A percentile compares a stretch with the other conserved stretches of the same genome.
These are phyloP conservation scores for Platalea minor DNA, from an alignment of 2,797 vertebrate species.

Conservation along the genomic window DNA sequence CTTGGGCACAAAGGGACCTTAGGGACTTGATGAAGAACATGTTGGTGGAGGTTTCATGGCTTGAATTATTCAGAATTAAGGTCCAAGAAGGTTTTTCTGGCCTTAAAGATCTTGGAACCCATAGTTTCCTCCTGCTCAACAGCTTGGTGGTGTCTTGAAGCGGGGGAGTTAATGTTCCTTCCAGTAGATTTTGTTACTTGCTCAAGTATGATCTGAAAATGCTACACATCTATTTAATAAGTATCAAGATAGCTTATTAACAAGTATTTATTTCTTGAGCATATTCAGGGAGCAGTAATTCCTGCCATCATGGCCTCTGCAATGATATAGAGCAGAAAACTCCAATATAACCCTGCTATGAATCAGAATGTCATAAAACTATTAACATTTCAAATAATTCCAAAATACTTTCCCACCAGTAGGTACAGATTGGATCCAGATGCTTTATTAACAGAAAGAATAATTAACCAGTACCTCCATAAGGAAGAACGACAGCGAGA, in stretches of 20 bases:
- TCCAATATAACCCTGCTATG: constrained; percentile 21
- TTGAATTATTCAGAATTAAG: background rate
- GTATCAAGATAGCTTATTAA: background rate
- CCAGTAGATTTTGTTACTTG: background rate
- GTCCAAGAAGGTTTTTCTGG: background rate
- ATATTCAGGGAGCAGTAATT: background rate
- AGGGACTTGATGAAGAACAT: background rate
- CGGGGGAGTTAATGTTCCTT: background rate
- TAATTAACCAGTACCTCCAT: constrained; percentile 28
- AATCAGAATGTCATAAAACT: constrained; percentile 63
- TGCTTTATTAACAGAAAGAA: constrained; percentile 50
- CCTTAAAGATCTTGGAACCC: background rate
- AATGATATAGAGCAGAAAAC: constrained; percentile 17
- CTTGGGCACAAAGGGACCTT: background rate
- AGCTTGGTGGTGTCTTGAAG: background rate
- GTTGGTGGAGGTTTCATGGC: background rate
- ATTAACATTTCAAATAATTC: constrained; percentile 61
- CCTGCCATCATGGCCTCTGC: background rate
- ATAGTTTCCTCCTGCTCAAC: background rate
- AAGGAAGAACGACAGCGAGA: background rate
- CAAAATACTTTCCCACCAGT: constrained; percentile 60
- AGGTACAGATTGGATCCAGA: constrained; percentile 71
- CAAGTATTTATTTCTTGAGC: background rate
- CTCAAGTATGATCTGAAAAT: background rate
- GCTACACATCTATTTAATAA: background rate